Evolutionary conservation across 2,113 vertebrate genomes (phyloP).

Genomic region (Peucedramus taeniatus): DNA sequence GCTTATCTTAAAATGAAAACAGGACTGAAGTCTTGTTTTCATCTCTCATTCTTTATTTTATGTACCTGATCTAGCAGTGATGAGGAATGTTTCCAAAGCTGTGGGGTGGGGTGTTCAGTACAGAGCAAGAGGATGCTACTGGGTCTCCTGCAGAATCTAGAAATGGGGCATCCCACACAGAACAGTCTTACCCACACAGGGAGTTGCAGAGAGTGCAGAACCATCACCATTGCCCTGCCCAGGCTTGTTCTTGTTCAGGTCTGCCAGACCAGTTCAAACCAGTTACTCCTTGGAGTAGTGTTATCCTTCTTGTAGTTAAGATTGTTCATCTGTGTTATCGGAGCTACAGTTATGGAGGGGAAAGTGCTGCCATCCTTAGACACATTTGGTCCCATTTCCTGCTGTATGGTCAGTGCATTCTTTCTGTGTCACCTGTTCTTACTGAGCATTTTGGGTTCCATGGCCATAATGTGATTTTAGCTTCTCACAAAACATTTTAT

Average conservation of each 20-base stretch:
- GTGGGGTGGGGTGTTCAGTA: not conserved
- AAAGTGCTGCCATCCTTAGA: not conserved
- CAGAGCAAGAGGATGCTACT: not conserved
- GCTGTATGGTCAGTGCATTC: not conserved
- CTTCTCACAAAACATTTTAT: not conserved
- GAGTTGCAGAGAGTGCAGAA: not conserved
- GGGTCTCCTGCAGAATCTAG: not conserved
- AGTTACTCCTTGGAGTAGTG: not conserved
- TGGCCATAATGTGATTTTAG: not conserved
- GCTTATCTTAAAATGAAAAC: not conserved
- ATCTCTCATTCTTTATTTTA: not conserved
- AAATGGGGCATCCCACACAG: not conserved
- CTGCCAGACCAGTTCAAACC: not conserved
- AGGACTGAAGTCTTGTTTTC: not conserved
- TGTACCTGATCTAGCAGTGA: not conserved
- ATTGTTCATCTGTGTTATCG: not conserved
- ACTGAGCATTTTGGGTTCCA: not conserved
- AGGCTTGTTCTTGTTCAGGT: not conserved
- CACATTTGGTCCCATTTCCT: not conserved
- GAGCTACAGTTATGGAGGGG: rapidly evolving
- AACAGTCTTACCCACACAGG: not conserved
- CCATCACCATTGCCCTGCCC: not conserved
- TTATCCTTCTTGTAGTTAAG: not conserved
- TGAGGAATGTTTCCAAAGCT: not conserved
- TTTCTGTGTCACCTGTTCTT: not conserved